phyloP scores from a whole-genome alignment of 2,113 vertebrate species.

The Trichechus manatus region DNA sequence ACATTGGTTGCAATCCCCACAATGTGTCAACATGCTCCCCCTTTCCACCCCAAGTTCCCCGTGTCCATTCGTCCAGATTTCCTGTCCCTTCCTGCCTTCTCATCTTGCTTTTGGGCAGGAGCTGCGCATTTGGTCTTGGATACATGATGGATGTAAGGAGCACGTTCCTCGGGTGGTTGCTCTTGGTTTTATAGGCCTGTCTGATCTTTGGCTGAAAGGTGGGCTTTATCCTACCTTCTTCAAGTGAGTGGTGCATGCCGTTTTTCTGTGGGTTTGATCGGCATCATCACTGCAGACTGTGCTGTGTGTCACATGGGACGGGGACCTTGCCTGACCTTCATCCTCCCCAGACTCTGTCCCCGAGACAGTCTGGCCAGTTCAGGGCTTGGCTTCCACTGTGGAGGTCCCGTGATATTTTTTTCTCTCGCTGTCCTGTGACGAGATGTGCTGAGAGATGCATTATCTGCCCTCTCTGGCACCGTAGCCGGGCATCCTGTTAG shows the following conservation, averaged over 20 bases:
- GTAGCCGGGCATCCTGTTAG: background rate
- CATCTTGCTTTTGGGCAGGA: too few species aligned
- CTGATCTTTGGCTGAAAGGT: too few species aligned
- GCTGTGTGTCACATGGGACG: background rate
- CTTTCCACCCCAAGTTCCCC: too few species aligned
- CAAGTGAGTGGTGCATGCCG: background rate
- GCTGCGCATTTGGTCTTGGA: too few species aligned
- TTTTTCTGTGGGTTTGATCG: background rate
- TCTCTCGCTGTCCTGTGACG: background rate
- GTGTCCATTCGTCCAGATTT: too few species aligned
- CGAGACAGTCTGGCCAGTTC: conserved; percentile 55
- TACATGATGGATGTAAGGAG: too few species aligned
- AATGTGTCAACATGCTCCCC: too few species aligned
- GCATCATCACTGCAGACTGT: too few species aligned
- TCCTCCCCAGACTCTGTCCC: conserved; percentile 12
- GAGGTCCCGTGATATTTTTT: conserved; percentile 59
- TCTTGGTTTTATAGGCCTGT: too few species aligned
- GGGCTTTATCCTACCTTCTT: background rate
- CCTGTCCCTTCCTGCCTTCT: too few species aligned
- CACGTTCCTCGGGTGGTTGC: too few species aligned
- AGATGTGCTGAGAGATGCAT: conserved; percentile 62
- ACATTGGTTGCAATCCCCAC: too few species aligned
- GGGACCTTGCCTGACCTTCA: conserved; percentile 26
- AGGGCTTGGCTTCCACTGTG: conserved; percentile 58
- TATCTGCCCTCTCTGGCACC: background rate